Evolutionary conservation across 2,797 vertebrate genomes (phyloP).

Genomic region (Peromyscus melanophrys): DNA sequence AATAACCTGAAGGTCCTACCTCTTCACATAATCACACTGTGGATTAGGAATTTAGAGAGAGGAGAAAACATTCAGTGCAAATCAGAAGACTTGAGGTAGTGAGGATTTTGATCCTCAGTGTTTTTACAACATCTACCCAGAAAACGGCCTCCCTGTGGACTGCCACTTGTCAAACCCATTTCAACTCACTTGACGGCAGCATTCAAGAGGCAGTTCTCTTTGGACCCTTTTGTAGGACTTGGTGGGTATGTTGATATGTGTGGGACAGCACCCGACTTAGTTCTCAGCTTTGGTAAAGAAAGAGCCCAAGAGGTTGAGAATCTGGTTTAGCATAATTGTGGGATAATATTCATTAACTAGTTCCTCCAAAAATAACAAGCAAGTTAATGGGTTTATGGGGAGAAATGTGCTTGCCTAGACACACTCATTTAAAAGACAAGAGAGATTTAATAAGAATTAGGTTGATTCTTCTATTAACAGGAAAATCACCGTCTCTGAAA

Average conservation of each 20-base stretch:
- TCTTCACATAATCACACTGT: background rate
- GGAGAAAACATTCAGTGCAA: background rate
- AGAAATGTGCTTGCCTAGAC: slow-evolving; percentile 62
- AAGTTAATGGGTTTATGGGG: slow-evolving; percentile 44
- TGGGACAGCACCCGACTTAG: background rate
- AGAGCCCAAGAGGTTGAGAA: slow-evolving; percentile 8
- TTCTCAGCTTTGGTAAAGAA: slow-evolving; percentile 46
- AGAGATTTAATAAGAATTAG: slow-evolving; percentile 50
- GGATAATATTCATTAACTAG: slow-evolving; percentile 70
- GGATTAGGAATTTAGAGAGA: background rate
- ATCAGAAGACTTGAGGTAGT: background rate
- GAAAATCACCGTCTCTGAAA: slow-evolving; percentile 62
- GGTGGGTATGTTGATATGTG: background rate
- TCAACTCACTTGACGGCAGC: background rate
- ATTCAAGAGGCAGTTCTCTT: background rate
- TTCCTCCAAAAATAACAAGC: slow-evolving; percentile 64
- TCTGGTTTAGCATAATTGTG: slow-evolving; percentile 56
- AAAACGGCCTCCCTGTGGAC: background rate
- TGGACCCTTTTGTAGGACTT: background rate
- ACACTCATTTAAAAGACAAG: background rate
- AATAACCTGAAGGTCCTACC: background rate
- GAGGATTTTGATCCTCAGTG: slow-evolving; percentile 1
- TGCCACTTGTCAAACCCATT: slow-evolving; percentile 12
- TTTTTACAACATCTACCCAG: background rate
- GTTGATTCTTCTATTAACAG: slow-evolving; percentile 11